Evolutionary conservation across 2,888 invertebrate genomes (phyloP).

Genomic region (Melanophora roralis): DNA sequence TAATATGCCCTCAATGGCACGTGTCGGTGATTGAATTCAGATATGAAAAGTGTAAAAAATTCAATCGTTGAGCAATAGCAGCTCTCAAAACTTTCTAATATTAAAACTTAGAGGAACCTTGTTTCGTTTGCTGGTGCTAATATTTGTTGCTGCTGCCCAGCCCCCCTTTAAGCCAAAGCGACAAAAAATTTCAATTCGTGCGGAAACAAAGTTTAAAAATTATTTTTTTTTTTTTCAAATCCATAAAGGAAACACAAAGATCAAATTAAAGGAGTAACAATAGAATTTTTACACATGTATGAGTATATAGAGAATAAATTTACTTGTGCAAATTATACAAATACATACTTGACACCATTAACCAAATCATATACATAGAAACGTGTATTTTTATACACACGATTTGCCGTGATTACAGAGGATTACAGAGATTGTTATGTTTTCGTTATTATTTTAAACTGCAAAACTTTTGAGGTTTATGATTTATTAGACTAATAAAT

Average conservation of each 20-base stretch:
- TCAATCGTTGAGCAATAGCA: conserved; percentile 22
- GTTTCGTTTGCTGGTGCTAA: conserved; percentile 19
- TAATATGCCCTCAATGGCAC: conserved; percentile 57
- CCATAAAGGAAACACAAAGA: conserved; percentile 32
- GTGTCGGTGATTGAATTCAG: conserved; percentile 65
- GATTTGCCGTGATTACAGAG: conserved; percentile 48
- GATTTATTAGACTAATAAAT: conserved; percentile 57
- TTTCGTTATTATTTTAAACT: not conserved
- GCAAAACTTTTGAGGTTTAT: conserved; percentile 45
- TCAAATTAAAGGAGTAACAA: conserved; percentile 48
- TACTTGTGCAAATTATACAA: not conserved
- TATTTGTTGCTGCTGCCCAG: not conserved
- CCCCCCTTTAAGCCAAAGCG: conserved; percentile 42
- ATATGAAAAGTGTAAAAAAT: conserved; percentile 65
- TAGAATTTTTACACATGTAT: conserved; percentile 39
- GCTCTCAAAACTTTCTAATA: conserved; percentile 37
- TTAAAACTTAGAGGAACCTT: conserved; percentile 43
- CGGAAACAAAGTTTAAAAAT: conserved; percentile 56
- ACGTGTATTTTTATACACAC: conserved; percentile 25
- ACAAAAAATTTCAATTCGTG: conserved; percentile 64
- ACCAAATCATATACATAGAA: not conserved
- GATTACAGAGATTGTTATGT: conserved; percentile 30
- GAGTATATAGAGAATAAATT: not conserved
- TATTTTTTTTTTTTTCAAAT: not conserved
- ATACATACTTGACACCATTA: not conserved